A percentile compares a stretch with the other conserved stretches of the same genome.
Conservation (phyloP, 2,888 invertebrate genomes). For the Colletes collaris region DNA sequence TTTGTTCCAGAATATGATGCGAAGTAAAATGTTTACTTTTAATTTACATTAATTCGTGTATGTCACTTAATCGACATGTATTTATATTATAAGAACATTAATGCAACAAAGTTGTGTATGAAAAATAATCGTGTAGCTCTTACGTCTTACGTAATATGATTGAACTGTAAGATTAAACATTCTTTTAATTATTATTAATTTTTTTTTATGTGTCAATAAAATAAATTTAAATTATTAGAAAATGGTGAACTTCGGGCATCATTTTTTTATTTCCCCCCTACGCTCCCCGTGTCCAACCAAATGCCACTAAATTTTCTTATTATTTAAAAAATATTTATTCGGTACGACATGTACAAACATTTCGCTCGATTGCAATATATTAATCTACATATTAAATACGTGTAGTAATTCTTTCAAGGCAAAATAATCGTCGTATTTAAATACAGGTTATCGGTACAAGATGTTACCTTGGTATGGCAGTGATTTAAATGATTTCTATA, state of each 20-base stretch:
- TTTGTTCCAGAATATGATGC: too few relatives aligned
- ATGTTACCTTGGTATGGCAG: constrained; percentile 7
- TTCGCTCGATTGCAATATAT: background rate
- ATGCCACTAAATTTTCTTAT: background rate
- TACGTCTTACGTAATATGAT: too few relatives aligned
- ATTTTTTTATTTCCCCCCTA: background rate
- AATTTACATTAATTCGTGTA: too few relatives aligned
- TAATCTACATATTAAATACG: constrained; percentile 10
- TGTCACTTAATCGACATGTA: too few relatives aligned
- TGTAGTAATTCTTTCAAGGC: background rate
- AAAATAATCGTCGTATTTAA: constrained; percentile 17
- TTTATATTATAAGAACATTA: too few relatives aligned
- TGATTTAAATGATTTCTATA: constrained; percentile 7
- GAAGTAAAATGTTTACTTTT: too few relatives aligned
- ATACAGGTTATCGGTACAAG: constrained; percentile 6
- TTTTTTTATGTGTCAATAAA: too few relatives aligned
- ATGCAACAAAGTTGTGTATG: too few relatives aligned
- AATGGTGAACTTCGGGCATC: background rate
- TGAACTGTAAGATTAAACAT: too few relatives aligned
- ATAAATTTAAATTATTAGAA: too few relatives aligned
- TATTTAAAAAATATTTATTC: constrained; percentile 33
- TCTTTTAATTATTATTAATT: too few relatives aligned
- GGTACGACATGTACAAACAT: constrained; percentile 4
- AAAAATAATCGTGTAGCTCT: too few relatives aligned
- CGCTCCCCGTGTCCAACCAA: background rate